Conservation (phyloP, 1,140 invertebrate genomes). For the Ceratina calcarata region DNA sequence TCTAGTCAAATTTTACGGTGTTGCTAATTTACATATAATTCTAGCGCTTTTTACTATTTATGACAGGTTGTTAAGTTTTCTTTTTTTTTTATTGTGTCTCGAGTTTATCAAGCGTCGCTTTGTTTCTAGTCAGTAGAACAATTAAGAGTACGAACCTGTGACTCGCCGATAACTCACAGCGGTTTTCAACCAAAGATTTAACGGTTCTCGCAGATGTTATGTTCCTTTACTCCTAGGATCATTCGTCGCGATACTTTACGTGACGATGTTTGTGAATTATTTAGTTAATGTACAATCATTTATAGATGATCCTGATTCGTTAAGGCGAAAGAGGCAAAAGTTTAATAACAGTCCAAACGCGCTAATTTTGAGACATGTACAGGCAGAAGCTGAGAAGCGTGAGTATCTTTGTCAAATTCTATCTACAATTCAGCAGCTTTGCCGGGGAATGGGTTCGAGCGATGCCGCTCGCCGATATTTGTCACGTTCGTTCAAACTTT, state of each 20-base stretch:
- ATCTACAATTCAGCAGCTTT: constrained; percentile 57
- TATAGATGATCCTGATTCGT: constrained; percentile 67
- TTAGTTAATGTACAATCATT: constrained; percentile 58
- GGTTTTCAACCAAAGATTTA: constrained; percentile 12
- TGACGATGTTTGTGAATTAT: constrained; percentile 35
- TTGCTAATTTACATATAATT: constrained; percentile 43
- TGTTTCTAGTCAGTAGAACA: constrained; percentile 34
- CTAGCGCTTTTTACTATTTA: constrained; percentile 54
- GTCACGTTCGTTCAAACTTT: no score
- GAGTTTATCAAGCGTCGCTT: constrained; percentile 38
- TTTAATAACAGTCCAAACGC: constrained; percentile 81
- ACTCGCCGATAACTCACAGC: not conserved
- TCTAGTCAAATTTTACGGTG: constrained; percentile 57
- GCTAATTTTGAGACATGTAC: constrained; percentile 80
- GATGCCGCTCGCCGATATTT: not conserved
- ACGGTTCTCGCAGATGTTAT: not conserved
- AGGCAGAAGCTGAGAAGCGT: constrained; percentile 81
- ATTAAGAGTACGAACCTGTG: constrained; percentile 22
- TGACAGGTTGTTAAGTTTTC: constrained; percentile 55
- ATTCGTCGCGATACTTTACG: constrained; percentile 36
- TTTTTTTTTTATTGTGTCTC: constrained; percentile 43
- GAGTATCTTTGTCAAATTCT: constrained; percentile 77
- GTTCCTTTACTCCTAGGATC: not conserved
- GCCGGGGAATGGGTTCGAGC: constrained; percentile 50
- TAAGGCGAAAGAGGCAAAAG: constrained; percentile 78